Evolutionary conservation across 2,888 invertebrate species (phyloP).

Genomic region (Acanthosepion esculentum): DNA sequence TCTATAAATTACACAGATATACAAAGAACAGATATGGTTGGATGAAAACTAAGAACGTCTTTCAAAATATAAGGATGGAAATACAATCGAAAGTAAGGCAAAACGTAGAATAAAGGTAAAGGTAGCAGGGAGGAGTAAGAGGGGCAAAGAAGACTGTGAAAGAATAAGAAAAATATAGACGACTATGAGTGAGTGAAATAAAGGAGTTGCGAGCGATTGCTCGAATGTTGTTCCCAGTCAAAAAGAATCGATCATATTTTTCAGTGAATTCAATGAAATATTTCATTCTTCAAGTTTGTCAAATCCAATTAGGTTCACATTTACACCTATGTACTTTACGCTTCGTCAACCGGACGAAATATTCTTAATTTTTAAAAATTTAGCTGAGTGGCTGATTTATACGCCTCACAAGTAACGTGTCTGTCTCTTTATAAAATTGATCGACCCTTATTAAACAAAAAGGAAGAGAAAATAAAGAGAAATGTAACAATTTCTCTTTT

Average conservation of each 20-base stretch:
- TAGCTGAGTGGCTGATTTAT: neutral
- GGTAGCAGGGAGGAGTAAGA: too few species aligned
- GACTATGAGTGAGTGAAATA: neutral
- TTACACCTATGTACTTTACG: neutral
- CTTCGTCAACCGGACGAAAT: neutral
- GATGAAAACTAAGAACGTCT: too few species aligned
- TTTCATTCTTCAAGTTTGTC: neutral
- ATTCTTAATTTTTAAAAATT: neutral
- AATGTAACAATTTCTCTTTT: neutral
- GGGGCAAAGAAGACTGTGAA: too few species aligned
- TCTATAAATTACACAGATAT: too few species aligned
- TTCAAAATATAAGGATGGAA: too few species aligned
- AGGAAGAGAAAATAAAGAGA: too few species aligned
- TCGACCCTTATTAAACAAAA: neutral
- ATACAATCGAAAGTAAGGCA: too few species aligned
- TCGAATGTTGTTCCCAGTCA: neutral
- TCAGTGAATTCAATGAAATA: neutral
- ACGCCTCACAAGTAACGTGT: neutral
- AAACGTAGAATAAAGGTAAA: too few species aligned
- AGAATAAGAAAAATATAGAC: too few species aligned
- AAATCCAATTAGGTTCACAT: neutral
- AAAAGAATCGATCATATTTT: neutral
- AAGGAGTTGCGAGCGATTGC: neutral
- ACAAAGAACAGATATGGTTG: too few species aligned
- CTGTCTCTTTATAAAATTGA: neutral